Evolutionary conservation across 1,140 invertebrate genomes (phyloP), one percentile per base, ranked within the genome.

Genomic region (Zaprionus nigranus): DNA sequence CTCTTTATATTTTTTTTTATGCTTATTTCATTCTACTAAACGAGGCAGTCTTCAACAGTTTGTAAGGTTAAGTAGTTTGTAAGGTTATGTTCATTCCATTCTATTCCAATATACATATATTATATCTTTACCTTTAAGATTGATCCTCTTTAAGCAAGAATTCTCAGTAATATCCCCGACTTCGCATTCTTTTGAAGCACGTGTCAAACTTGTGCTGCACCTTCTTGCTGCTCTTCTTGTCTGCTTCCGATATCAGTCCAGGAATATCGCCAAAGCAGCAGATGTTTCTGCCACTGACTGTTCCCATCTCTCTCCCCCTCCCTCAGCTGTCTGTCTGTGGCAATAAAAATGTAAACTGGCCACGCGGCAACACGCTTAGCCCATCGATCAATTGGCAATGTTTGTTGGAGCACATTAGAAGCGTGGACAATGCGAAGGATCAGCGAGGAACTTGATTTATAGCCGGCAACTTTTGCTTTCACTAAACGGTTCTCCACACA

Each of bases 371-470:
- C 6, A 24, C 17, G 38, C 5, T 1, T 28, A 13, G 68, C 28
- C 38, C 65, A 69, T 75, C 72, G 60, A 75, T 75, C 73, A 71
- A 54, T 58, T 59, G 20, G 20, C 22, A 51, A n/a, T n/a, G 26
- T 26, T 43, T 20, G 24, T 43, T 20, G 24, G 36, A 6, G 66
- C 57, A 74, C 66, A 63, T 61, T 69, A 75, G 72, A 70, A 63
- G 58, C 56, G 51, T 72, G 56, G 11, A 49, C 30, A 57, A 43
- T 22, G 36, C 36, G 11, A 22, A 22, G 30, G 51, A 59, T 63
- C 69, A 59, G 40, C 12, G 57, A 65, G 65, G 6, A 17, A 73
- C 84, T 88, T 87, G 84, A 90, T 81, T 87, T 84, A 87, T 75
- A 51, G 57, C 61, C 7, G 43, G 62, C 63, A 64, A 72, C 69